Evolutionary conservation across 2,113 vertebrate species (phyloP), one percentile per base, ranked within the genome.

Genomic region (Panthera leo): DNA sequence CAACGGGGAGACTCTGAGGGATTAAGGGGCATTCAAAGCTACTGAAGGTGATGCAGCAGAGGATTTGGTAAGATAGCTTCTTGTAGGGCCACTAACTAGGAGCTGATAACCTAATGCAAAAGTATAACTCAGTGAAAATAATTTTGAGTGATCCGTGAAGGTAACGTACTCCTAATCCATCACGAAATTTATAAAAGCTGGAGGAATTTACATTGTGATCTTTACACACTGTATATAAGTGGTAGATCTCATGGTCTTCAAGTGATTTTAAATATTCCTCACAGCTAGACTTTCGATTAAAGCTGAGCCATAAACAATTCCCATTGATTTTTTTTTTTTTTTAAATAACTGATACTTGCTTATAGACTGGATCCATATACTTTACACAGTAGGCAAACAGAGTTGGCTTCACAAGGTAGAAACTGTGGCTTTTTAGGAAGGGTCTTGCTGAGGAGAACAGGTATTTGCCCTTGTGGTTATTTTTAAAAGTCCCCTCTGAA

Each of bases 191-290:
- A 21, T 73, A 63, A 82, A 51, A 36, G 7, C 36, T 76, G 45
- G 34, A 73, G 65, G 70, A 48, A 36, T 9, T 67, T 42, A 48
- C 2, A 39, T 85, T 1, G 16, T 80, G 48, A 94, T 65, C 70
- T 85, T 90, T 51, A 89, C 21, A 92, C 53, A 89, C 48, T 84
- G 75, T 55, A 21, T 67, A 31, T n/a, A 92, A 92, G 39, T 39
- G 1, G 8, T 31, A 92, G 36, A 39, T 39, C 27, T 93, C 88
- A 75, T 16, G 18, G 65, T 86, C 79, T 84, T 95, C 34, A 63
- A 8, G 15, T 71, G 45, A 67, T 92, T 95, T 94, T 86, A 92
- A 71, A 15, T 65, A 63, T 95, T 63, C 63, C 71, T 94, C 18
- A 29, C 2, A 85, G 45, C 42, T 65, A 70, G 45, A 51, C 53